phyloP scores from a whole-genome alignment of 2,113 vertebrate species.

The Mormyrus iriodes region DNA sequence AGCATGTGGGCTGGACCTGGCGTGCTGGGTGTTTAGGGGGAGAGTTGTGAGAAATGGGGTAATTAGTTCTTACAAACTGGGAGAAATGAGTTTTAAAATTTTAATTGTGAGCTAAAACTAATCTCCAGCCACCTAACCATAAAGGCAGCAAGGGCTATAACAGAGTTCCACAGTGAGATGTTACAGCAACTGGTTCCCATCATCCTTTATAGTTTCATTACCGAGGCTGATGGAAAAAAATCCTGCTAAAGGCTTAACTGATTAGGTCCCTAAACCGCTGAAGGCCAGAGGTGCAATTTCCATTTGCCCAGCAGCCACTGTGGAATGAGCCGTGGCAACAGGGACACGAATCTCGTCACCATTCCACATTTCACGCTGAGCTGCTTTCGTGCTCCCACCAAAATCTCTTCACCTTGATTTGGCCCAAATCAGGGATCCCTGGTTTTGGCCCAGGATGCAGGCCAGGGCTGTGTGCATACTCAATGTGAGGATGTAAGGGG shows the following conservation, averaged over 20 bases:
- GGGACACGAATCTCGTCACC: background rate
- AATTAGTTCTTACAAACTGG: background rate
- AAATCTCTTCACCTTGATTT: background rate
- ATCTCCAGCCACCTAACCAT: background rate
- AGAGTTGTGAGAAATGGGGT: background rate
- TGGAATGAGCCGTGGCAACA: slow-evolving; percentile 15
- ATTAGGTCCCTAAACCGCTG: slow-evolving; percentile 32
- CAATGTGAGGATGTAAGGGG: background rate
- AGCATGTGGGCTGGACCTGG: background rate
- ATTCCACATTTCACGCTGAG: background rate
- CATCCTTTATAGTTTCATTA: slow-evolving; percentile 19
- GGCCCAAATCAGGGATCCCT: background rate
- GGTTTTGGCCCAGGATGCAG: background rate
- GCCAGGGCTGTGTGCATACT: too few relatives aligned
- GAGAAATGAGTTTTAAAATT: background rate
- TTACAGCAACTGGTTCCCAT: background rate
- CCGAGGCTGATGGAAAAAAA: slow-evolving; percentile 14
- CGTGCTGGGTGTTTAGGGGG: background rate
- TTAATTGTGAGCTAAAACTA: slow-evolving; percentile 4
- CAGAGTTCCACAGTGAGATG: background rate
- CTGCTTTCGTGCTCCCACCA: too few relatives aligned
- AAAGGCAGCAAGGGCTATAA: background rate
- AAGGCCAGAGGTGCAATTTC: slow-evolving; percentile 32
- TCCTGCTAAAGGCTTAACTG: slow-evolving; percentile 25
- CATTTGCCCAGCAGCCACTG: slow-evolving; percentile 32